Evolutionary conservation across 2,797 vertebrate genomes (phyloP), one percentile per base, ranked within the genome.

Genomic region (Tolypeutes matacus): DNA sequence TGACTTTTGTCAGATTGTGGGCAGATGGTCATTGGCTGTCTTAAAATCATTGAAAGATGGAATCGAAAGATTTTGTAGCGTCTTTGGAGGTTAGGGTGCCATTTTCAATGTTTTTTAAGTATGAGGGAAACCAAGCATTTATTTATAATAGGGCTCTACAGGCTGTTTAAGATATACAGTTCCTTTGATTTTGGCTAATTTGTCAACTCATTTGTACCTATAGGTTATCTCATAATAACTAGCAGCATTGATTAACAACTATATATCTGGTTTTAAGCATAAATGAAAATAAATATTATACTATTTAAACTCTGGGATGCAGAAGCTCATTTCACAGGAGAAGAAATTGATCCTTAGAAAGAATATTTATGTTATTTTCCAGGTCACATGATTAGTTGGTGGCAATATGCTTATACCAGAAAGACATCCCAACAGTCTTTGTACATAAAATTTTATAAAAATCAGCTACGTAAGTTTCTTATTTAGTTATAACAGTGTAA

Each of bases 181-280:
- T 65, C 69, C 8, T 91, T 95, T 84, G 56, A 93, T 67, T 96
- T 64, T 14, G 36, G 42, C 13, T 84, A 53, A 78, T 73, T 88
- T 89, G 65, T 65, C 62, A 85, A 73, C 27, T 83, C 18, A 78
- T 72, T 91, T 91, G 34, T 75, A 70, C 20, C 49, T 76, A 20
- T 7, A 64, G 7, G 4, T 3, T 31, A 9, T 84, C 6, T 65
- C 15, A 49, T 89, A 78, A 87, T 65, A 78, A 77, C 78, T 80
- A 60, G 13, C 60, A 84, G 15, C 46, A 70, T n/a, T 36, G 29
- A 87, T 18, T 89, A 81, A 70, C 18, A 85, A 3, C 6, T 36
- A 0, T 20, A 39, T 76, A 20, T 3, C 27, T 87, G 58, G 81
- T 80, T 93, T 93, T 85, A 80, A 86, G 42, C 6, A 72, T 14